These are phyloP conservation scores for Maniola jurtina DNA, from an alignment of 1,140 invertebrate species.

Conservation along the genomic window DNA sequence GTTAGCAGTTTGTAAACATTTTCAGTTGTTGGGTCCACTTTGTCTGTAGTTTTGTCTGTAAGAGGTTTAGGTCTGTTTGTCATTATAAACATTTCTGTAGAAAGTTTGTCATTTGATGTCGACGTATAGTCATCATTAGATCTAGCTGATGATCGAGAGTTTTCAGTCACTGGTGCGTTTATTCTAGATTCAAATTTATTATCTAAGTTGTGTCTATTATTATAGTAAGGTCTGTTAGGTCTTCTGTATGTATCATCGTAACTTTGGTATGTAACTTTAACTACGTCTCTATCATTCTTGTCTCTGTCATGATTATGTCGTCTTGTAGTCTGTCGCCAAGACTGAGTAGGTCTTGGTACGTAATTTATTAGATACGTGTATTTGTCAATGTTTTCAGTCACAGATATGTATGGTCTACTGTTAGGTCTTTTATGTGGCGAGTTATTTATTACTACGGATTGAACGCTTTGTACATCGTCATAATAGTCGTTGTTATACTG, in stretches of 20 bases:
- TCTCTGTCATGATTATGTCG: constrained; percentile 45
- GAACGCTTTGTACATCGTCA: constrained; percentile 61
- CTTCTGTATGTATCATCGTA: constrained; percentile 71
- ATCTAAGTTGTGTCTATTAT: constrained; percentile 54
- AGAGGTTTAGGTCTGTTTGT: constrained; percentile 22
- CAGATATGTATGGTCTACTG: constrained; percentile 65
- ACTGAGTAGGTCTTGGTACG: constrained; percentile 66
- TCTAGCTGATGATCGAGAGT: constrained; percentile 54
- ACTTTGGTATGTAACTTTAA: constrained; percentile 71
- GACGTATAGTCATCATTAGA: constrained; percentile 51
- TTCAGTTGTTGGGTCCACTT: constrained; percentile 55
- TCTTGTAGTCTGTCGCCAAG: constrained; percentile 63
- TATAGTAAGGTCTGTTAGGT: constrained; percentile 68
- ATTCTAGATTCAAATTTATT: constrained; percentile 52
- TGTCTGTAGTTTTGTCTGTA: constrained; percentile 37
- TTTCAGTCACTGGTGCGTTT: constrained; percentile 40
- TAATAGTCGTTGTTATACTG: constrained; percentile 64
- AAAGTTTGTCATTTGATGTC: constrained; percentile 34
- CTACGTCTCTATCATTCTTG: constrained; percentile 58
- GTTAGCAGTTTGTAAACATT: constrained; percentile 67
- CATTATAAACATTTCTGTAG: constrained; percentile 23
- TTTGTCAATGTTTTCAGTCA: constrained; percentile 72
- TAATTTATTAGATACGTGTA: constrained; percentile 73
- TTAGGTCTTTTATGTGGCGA: constrained; percentile 62
- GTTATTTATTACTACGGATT: constrained; percentile 67